Evolutionary conservation across 2,113 vertebrate genomes (phyloP).

Genomic region (Anthoscopus minutus): DNA sequence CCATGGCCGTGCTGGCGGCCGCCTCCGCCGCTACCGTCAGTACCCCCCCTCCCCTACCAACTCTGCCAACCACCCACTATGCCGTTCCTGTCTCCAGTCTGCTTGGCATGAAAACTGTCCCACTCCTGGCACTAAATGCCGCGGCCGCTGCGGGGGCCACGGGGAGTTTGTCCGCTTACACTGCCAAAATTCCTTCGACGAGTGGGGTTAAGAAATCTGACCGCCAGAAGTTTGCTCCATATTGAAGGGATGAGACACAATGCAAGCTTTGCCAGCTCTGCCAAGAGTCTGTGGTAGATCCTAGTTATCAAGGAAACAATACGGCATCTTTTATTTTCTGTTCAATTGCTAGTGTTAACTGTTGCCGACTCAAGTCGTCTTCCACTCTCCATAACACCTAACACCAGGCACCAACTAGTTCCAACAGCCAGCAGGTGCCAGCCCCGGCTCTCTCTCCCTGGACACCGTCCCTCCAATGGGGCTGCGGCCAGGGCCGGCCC

Average conservation of each 20-base stretch:
- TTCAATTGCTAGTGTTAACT: constrained; percentile 64
- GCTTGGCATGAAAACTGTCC: constrained; percentile 93
- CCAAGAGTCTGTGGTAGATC: constrained; percentile 69
- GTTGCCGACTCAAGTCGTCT: constrained; percentile 63
- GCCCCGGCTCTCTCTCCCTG: not conserved
- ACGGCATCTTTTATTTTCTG: constrained; percentile 64
- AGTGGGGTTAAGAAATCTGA: constrained; percentile 86
- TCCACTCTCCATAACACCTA: constrained; percentile 66
- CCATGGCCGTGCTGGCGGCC: constrained; percentile 84
- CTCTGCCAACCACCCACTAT: constrained; percentile 84
- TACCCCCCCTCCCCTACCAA: constrained; percentile 78
- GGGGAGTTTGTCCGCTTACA: constrained; percentile 82
- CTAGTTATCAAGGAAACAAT: constrained; percentile 65
- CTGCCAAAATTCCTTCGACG: constrained; percentile 81
- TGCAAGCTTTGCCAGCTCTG: constrained; percentile 60
- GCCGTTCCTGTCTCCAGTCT: constrained; percentile 89
- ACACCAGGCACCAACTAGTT: constrained; percentile 65
- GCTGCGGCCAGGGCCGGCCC: not conserved
- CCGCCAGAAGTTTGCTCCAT: constrained; percentile 91
- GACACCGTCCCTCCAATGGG: fast-evolving
- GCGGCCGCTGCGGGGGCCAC: constrained; percentile 78
- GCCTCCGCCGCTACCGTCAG: constrained; percentile 82
- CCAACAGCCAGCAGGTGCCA: constrained; percentile 52
- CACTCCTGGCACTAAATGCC: constrained; percentile 85
- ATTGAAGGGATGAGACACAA: constrained; percentile 75